Evolutionary conservation across 2,797 vertebrate species (phyloP), one percentile per base, ranked within the genome.

Genomic region (Onychomys torridus): DNA sequence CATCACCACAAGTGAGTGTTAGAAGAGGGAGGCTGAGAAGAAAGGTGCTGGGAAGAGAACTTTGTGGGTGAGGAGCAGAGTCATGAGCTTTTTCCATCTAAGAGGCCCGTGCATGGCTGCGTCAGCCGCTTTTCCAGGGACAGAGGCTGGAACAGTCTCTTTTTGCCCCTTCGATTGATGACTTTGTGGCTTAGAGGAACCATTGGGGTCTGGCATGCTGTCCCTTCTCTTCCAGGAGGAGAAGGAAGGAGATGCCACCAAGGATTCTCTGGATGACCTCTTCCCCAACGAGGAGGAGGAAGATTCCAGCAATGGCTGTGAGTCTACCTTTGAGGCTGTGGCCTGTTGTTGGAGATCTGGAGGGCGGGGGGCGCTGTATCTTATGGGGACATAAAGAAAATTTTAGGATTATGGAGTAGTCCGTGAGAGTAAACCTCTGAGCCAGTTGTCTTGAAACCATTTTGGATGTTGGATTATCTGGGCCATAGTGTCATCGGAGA

Each of bases 271-370:
- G 98, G 99, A 99, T 52, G 99, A 99, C 97, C 99, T 99, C 55
- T 99, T 99, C 98, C 99, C 99, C 0, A 99, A 99, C 2, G 99
- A 99, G 40, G 99, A 99, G 55, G 99, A 99, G 96, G 99, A 98
- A 55, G 99, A 99, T 69, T 98, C 99, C 0, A 99, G 99, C 95
- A 99, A 98, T 98, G 99, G 99, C 98, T 98, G 99, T 99, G 99
- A 99, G 99, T 98, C 46, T 81, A 61, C 73, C 86, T 84, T 43
- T 91, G 89, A 69, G 89, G 23, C 29, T 37, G 12, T 73, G 32
- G n/a, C 5, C n/a, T n/a, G n/a, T n/a, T n/a, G n/a, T n/a, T n/a
- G n/a, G n/a, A n/a, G n/a, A n/a, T n/a, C n/a, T n/a, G n/a, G n/a
- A n/a, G n/a, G n/a, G n/a, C n/a, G n/a, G n/a, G n/a, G n/a, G n/a